Conservation (phyloP, 2,113 vertebrate species). For the cat (Felis catus) region F.catus_Fca126_mat1.0 CM031423.1:23226501-23227000, state of each 20-base stretch:
- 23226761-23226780: neutral
- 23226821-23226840: accelerated
- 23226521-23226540: neutral
- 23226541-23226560: neutral
- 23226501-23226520: neutral
- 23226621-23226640: neutral
- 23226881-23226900: neutral
- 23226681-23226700: neutral
- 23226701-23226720: neutral
- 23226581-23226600: neutral
- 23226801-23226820: neutral
- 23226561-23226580: neutral
- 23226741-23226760: neutral
- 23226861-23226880: neutral
- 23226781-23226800: neutral
- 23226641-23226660: neutral
- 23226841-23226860: neutral
- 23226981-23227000: neutral
- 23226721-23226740: neutral
- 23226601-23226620: neutral
- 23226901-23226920: neutral
- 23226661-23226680: neutral
- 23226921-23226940: neutral
- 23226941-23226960: neutral
- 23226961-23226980: neutral